Percentiles rank a stretch among this genome's conserved stretches.
These are phyloP conservation scores for Columba livia DNA, from an alignment of 2,113 vertebrate species.

Conservation along the genomic window DNA sequence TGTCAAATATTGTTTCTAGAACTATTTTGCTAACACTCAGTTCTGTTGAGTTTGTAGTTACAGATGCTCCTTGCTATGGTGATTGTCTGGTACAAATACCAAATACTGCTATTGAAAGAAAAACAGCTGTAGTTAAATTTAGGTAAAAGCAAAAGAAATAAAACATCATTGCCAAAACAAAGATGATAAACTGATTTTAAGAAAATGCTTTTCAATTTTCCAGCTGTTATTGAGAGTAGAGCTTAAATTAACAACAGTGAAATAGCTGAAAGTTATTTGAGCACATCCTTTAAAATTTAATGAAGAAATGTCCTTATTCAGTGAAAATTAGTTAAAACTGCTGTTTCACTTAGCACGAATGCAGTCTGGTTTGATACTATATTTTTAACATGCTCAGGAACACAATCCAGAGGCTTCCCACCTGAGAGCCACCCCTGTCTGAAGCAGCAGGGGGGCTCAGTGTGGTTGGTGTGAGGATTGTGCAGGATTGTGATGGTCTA, in stretches of 20 bases:
- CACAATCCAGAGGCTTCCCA: not conserved
- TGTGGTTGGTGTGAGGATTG: not conserved
- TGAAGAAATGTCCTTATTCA: not conserved
- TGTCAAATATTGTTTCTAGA: not conserved
- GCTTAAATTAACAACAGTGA: not conserved
- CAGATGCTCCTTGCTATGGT: not conserved
- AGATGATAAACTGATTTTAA: not conserved
- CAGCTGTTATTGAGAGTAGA: not conserved
- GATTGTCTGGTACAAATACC: not conserved
- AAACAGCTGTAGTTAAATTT: not conserved
- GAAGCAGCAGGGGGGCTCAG: not conserved
- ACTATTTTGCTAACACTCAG: not conserved
- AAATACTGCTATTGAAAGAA: not conserved
- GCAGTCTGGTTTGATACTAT: not conserved
- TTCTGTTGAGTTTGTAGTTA: not conserved
- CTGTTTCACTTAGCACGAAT: not conserved
- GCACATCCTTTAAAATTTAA: not conserved
- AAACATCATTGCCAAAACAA: not conserved
- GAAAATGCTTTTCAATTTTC: not conserved
- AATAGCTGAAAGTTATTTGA: not conserved
- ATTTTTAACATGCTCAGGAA: not conserved
- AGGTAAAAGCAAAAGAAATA: not conserved
- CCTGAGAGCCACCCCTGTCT: not conserved
- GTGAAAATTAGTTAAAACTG: not conserved
- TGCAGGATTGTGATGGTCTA: not conserved